These are phyloP conservation scores for Ganaspis brasiliensis DNA, from an alignment of 2,888 invertebrate species.

Conservation along the genomic window DNA sequence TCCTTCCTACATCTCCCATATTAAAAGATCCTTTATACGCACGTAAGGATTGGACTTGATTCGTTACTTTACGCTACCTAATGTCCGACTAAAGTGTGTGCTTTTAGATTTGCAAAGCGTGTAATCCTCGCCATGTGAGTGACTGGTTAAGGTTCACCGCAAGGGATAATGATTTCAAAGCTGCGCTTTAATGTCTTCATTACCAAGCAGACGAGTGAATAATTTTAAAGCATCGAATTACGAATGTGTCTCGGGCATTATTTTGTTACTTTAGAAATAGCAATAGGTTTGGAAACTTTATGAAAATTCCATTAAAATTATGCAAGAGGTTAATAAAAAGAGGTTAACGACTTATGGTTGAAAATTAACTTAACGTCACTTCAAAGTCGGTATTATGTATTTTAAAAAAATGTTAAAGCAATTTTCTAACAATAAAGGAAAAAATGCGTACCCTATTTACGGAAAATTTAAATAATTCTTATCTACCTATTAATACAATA, in stretches of 20 bases:
- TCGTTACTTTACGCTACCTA: background rate
- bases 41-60: conserved; percentile 17
- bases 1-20: conserved; percentile 18
- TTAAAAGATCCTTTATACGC: conserved; percentile 22
- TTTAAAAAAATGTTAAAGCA: too few species aligned
- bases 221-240: conserved; percentile 3
- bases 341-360: too few species aligned
- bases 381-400: too few species aligned
- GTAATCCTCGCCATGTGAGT: conserved; percentile 15
- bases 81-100: conserved; percentile 24
- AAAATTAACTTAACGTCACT: too few species aligned
- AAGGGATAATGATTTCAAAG: conserved; percentile 13
- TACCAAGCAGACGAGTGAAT: background rate
- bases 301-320: too few species aligned
- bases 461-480: too few species aligned
- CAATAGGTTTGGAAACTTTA: too few species aligned
- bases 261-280: too few species aligned
- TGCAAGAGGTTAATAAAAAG: too few species aligned
- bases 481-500: too few species aligned
- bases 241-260: background rate
- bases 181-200: conserved; percentile 37
- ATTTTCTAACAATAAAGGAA: too few species aligned
- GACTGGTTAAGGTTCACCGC: conserved; percentile 20
- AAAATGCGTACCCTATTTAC: too few species aligned
- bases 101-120: conserved; percentile 20